Conservation (phyloP, 2,797 vertebrate genomes). For the Acipenser transmontanus region DNA sequence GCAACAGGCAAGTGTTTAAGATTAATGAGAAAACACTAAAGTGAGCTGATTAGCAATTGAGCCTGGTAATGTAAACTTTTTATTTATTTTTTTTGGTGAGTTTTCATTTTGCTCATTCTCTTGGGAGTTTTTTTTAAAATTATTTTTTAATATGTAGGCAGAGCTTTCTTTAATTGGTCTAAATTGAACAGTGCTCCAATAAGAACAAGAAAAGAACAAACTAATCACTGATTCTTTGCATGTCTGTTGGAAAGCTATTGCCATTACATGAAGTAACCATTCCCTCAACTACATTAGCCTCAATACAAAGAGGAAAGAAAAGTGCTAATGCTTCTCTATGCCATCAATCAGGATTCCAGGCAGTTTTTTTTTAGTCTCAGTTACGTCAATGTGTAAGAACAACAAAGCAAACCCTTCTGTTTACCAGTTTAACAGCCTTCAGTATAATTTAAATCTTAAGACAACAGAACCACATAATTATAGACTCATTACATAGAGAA, state of each 20-base stretch:
- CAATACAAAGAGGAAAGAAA: constrained; percentile 55
- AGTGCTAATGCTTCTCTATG: constrained; percentile 55
- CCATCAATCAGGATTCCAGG: constrained; percentile 52
- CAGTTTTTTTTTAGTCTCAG: too few relatives aligned
- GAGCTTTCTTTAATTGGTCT: constrained; percentile 83
- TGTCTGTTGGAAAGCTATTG: constrained; percentile 79
- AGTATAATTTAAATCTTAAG: too few relatives aligned
- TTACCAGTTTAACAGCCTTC: too few relatives aligned
- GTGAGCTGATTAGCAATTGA: constrained; percentile 46
- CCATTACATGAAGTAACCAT: constrained; percentile 70
- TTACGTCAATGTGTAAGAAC: too few relatives aligned
- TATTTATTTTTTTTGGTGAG: constrained; percentile 30
- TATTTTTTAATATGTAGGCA: constrained; percentile 92
- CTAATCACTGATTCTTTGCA: constrained; percentile 76
- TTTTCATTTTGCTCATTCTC: constrained; percentile 35
- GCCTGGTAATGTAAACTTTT: constrained; percentile 34
- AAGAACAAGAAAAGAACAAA: constrained; percentile 58
- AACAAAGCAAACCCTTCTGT: too few relatives aligned
- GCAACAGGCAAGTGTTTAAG: constrained; percentile 32
- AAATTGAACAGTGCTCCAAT: constrained; percentile 61
- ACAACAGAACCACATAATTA: too few relatives aligned
- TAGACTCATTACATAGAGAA: too few relatives aligned
- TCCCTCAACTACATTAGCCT: constrained; percentile 59
- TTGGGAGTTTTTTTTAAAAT: constrained; percentile 71
- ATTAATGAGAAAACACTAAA: constrained; percentile 23